phyloP scores from a whole-genome alignment of 2,797 vertebrate species.

The Pterois miles region DNA sequence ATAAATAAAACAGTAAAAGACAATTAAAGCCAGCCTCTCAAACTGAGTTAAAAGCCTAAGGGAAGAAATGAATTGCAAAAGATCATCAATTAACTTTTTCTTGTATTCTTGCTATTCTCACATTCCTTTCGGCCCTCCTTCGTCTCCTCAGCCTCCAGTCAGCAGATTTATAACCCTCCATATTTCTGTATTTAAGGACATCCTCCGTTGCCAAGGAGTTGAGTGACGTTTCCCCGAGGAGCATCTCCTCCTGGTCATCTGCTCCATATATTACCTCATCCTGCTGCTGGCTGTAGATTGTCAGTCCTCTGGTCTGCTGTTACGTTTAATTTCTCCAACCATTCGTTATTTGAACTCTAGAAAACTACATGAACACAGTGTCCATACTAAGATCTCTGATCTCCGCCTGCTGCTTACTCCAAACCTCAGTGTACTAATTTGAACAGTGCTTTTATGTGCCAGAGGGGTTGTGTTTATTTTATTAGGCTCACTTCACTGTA shows the following conservation, averaged over 20 bases:
- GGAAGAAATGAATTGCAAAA: no score
- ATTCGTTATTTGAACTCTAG: slow-evolving; percentile 32
- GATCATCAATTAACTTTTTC: not conserved
- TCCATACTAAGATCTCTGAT: not conserved
- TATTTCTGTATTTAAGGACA: slow-evolving; percentile 15
- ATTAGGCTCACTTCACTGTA: slow-evolving; percentile 23
- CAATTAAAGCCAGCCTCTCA: no score
- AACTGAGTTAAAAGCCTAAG: no score
- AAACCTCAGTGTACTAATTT: not conserved
- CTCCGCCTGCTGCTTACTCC: not conserved
- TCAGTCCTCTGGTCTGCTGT: not conserved
- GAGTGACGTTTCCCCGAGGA: slow-evolving; percentile 50
- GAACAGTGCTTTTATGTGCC: slow-evolving; percentile 21
- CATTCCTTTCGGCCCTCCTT: not conserved
- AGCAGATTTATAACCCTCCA: slow-evolving; percentile 37
- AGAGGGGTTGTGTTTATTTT: slow-evolving; percentile 28
- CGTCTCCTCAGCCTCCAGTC: not conserved
- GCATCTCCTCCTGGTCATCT: slow-evolving; percentile 28
- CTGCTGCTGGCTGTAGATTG: slow-evolving; percentile 26
- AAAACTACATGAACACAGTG: slow-evolving; percentile 1
- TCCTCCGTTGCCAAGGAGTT: slow-evolving; percentile 8
- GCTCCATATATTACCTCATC: slow-evolving; percentile 33
- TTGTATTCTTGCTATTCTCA: not conserved
- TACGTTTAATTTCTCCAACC: slow-evolving; percentile 41
- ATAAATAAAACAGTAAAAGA: no score